Percentiles rank a stretch among this genome's conserved stretches.
Conservation (phyloP, 2,888 invertebrate species). For the Tetragnatha montana region DNA sequence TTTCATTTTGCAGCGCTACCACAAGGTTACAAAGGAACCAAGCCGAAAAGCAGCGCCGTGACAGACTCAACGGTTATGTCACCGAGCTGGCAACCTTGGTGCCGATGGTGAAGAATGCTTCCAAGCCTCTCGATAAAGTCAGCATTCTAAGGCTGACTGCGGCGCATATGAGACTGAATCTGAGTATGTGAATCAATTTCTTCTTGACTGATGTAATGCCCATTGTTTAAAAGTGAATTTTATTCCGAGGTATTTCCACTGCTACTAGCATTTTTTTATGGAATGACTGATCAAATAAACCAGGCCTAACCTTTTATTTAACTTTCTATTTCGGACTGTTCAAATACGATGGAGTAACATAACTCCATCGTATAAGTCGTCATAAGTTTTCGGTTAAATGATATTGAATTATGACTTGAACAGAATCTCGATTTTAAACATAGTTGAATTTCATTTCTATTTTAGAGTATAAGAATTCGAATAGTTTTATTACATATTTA, state of each 20-base stretch:
- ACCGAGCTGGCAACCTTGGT: slow-evolving; percentile 87
- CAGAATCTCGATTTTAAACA: no score
- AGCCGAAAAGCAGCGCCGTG: slow-evolving; percentile 93
- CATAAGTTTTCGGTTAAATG: no score
- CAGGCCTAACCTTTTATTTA: background rate
- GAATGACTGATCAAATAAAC: no score
- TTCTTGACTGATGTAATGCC: background rate
- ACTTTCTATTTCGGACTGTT: no score
- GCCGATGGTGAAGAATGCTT: slow-evolving; percentile 87
- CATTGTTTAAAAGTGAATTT: background rate
- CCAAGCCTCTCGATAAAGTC: slow-evolving; percentile 92
- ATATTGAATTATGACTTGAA: no score
- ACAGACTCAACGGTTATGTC: slow-evolving; percentile 90
- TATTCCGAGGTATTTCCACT: no score
- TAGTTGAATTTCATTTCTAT: no score
- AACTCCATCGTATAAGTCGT: no score
- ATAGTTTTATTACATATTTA: no score
- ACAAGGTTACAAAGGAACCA: slow-evolving; percentile 82
- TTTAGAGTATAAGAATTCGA: no score
- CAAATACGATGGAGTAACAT: no score
- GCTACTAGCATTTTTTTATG: no score
- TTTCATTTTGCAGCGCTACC: slow-evolving; percentile 26
- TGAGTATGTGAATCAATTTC: slow-evolving; percentile 77
- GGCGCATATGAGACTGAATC: slow-evolving; percentile 87
- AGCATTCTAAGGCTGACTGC: slow-evolving; percentile 90